Percentiles rank a stretch among this genome's conserved stretches.
Conservation (phyloP, 2,888 invertebrate species). For the Exocentrus adspersus region DNA sequence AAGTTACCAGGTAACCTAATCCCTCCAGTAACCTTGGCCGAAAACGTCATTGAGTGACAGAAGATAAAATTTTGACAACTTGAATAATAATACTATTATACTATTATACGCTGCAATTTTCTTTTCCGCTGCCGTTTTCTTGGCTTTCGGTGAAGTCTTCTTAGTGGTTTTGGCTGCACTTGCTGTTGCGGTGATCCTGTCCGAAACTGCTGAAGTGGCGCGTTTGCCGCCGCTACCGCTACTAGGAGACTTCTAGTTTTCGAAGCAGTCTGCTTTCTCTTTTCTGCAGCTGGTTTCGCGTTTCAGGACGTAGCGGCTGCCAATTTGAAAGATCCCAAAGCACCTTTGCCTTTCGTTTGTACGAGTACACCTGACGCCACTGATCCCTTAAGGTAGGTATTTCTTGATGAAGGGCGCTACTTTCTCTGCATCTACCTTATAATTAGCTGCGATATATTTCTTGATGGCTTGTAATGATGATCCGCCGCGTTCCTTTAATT, state of each 20-base stretch:
- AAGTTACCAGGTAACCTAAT: too few species aligned
- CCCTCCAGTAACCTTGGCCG: too few species aligned
- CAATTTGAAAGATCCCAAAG: slow-evolving; percentile 66
- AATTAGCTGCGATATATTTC: slow-evolving; percentile 70
- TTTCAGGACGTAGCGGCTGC: slow-evolving; percentile 42
- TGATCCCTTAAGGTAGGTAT: slow-evolving; percentile 69
- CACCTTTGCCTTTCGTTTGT: slow-evolving; percentile 68
- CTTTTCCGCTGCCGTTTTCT: slow-evolving; percentile 2
- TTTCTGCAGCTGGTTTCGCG: slow-evolving; percentile 25
- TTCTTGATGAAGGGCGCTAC: slow-evolving; percentile 69
- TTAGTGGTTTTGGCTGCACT: not conserved
- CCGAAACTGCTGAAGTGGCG: too few species aligned
- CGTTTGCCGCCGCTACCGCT: too few species aligned
- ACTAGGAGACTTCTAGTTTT: not conserved
- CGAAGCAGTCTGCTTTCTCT: not conserved
- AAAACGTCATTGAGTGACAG: too few species aligned
- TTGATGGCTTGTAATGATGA: slow-evolving; percentile 68
- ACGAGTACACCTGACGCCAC: slow-evolving; percentile 66
- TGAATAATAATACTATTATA: too few species aligned
- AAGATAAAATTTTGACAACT: too few species aligned
- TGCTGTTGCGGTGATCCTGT: not conserved
- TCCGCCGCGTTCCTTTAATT: slow-evolving; percentile 68
- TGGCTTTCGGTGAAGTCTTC: slow-evolving; percentile 8
- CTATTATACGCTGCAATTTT: not conserved
- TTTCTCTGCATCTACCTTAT: slow-evolving; percentile 69